These are phyloP conservation scores for Nomada fucata DNA, from an alignment of 2,888 invertebrate genomes.

Conservation along the genomic window DNA sequence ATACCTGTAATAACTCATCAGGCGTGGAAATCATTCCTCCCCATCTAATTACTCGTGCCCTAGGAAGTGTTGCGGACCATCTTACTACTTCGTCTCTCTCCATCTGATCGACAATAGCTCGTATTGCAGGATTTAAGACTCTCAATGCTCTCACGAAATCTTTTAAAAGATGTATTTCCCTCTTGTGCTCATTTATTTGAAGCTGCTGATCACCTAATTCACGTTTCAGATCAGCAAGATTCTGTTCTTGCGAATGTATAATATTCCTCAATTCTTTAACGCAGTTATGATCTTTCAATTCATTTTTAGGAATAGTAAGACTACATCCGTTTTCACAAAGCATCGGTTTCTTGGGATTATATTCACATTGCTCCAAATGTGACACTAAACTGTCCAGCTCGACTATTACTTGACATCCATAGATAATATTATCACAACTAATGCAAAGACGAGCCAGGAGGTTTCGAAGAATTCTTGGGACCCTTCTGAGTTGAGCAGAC, in stretches of 20 bases:
- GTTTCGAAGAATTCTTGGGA: constrained; percentile 96
- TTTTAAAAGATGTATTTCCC: constrained; percentile 95
- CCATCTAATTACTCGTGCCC: constrained; percentile 97
- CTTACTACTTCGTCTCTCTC: constrained; percentile 96
- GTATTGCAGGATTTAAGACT: constrained; percentile 95
- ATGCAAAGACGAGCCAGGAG: constrained; percentile 95
- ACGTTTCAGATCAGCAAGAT: constrained; percentile 93
- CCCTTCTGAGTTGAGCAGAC: constrained; percentile 94
- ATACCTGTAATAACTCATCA: constrained; percentile 95
- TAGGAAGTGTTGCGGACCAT: constrained; percentile 93
- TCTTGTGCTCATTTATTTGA: constrained; percentile 94
- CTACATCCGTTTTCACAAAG: constrained; percentile 98
- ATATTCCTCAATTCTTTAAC: constrained; percentile 93
- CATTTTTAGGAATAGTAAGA: constrained; percentile 97
- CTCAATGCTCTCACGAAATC: constrained; percentile 97
- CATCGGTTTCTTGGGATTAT: constrained; percentile 96
- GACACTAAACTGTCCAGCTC: constrained; percentile 94
- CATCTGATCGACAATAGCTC: constrained; percentile 96
- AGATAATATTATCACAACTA: constrained; percentile 94
- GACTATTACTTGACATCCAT: constrained; percentile 93
- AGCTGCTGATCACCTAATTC: constrained; percentile 94
- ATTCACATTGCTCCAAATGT: constrained; percentile 96
- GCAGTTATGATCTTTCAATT: constrained; percentile 97
- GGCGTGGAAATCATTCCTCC: constrained; percentile 99
- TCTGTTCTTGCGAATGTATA: constrained; percentile 94